Evolutionary conservation across 1,140 invertebrate species (phyloP), one percentile per base, ranked within the genome.

Genomic region (Neodiprion pinetum): DNA sequence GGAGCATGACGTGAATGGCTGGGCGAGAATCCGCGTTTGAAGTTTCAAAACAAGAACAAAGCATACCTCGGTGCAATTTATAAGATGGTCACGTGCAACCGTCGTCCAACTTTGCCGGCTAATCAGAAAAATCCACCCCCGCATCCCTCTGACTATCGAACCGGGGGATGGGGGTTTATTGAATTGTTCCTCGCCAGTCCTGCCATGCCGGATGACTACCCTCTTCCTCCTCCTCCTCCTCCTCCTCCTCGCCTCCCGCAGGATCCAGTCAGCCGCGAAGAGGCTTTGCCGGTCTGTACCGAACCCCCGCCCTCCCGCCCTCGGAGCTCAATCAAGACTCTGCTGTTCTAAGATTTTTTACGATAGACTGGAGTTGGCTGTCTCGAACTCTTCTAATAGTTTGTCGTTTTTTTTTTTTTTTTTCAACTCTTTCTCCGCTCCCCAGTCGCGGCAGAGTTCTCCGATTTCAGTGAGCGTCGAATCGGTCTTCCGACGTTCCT

Each of bases 51-150:
- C 71, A 75, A 77, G 74, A 71, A 53, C 66, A 73, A 75, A 75
- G 74, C 72, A 17, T 68, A 48, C 12, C 48, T 10, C 73, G 74
- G 66, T 78, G 76, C 67, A 82, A 84, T 83, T 76, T 76, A 84
- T 71, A 86, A 75, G 83, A 80, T 78, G 81, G 85, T 86, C 84
- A 85, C 85, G 85, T 81, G 79, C 84, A 74, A 75, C 69, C 70
- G 74, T 80, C 80, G 78, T 81, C 83, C 81, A 87, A 85, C 83
- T 86, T 86, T 78, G 74, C 77, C 79, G 78, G 80, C 82, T 87
- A 86, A 86, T 86, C 84, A 86, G 82, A 85, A 86, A 85, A 87
- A 85, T 86, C 85, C 83, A 86, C 84, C 83, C 80, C 75, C 78
- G 75, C 23, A 40, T 61, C 53, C 11, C 53, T 17, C 53, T 5